These are phyloP conservation scores for Drosophila navojoa DNA, from an alignment of 1,140 invertebrate species.

Conservation along the genomic window DNA sequence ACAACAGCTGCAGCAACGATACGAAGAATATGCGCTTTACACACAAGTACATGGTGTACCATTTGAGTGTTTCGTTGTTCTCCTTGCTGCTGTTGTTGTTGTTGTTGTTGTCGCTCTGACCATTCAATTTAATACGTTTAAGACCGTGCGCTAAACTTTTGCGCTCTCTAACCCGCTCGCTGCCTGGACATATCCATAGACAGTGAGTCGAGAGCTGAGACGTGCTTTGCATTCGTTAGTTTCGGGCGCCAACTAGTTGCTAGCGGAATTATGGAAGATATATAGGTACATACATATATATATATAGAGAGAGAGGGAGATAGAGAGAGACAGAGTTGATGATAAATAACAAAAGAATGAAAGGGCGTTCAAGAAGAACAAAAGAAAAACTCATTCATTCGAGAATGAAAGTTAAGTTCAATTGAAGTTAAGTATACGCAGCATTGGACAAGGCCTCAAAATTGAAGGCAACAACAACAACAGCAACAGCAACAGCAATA, in stretches of 20 bases:
- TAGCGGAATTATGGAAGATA: conserved; percentile 13
- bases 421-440: conserved; percentile 31
- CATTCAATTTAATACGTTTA: conserved; percentile 52
- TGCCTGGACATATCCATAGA: too few species aligned
- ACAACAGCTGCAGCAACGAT: conserved; percentile 29
- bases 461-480: conserved; percentile 12
- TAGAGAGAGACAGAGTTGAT: not conserved
- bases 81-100: not conserved
- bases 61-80: conserved; percentile 13
- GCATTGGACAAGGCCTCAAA: conserved; percentile 15
- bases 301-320: not conserved
- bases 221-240: conserved; percentile 44
- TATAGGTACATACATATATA: too few species aligned
- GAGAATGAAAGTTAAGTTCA: conserved; percentile 5
- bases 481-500: not conserved
- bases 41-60: conserved; percentile 12
- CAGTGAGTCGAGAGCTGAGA: conserved; percentile 19
- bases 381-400: not conserved
- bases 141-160: conserved; percentile 36
- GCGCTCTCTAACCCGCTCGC: not conserved
- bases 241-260: conserved; percentile 26
- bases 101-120: conserved; percentile 14
- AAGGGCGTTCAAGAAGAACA: too few species aligned
- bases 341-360: not conserved
- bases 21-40: conserved; percentile 10